A percentile compares a stretch with the other conserved stretches of the same genome.
Conservation (phyloP, 2,797 vertebrate genomes). For the Bradypus variegatus region DNA sequence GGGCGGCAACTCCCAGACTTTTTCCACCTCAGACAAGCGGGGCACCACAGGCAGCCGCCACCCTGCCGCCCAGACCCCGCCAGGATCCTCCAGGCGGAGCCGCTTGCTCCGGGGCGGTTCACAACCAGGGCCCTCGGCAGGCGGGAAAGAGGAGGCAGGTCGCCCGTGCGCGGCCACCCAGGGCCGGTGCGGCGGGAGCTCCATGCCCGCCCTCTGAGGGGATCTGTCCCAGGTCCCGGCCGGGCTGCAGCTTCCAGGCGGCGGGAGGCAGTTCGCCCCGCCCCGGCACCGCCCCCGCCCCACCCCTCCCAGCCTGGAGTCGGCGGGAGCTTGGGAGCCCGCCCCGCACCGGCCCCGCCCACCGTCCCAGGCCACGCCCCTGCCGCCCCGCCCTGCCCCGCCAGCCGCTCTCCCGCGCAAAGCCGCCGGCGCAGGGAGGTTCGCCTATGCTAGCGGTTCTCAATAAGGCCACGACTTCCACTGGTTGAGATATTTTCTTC, state of each 20-base stretch:
- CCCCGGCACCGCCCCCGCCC: neutral
- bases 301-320: accelerated
- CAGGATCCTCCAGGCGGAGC: neutral
- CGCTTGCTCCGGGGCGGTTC: neutral
- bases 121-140: neutral
- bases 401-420: accelerated
- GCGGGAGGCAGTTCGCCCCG: accelerated
- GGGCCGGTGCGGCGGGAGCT: neutral
- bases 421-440: accelerated
- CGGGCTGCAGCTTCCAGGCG: accelerated
- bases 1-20: neutral
- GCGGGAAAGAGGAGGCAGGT: no score
- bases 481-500: neutral
- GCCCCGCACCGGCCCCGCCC: neutral
- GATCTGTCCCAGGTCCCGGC: accelerated
- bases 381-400: accelerated
- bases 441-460: neutral
- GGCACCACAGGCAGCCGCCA: constrained; percentile 36
- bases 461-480: accelerated
- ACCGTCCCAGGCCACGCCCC: neutral
- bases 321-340: accelerated
- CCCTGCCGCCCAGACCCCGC: neutral
- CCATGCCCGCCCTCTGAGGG: neutral
- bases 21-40: constrained; percentile 40
- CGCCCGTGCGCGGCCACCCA: accelerated